These are phyloP conservation scores for Columbina picui DNA, from an alignment of 2,113 vertebrate species.

Conservation along the genomic window DNA sequence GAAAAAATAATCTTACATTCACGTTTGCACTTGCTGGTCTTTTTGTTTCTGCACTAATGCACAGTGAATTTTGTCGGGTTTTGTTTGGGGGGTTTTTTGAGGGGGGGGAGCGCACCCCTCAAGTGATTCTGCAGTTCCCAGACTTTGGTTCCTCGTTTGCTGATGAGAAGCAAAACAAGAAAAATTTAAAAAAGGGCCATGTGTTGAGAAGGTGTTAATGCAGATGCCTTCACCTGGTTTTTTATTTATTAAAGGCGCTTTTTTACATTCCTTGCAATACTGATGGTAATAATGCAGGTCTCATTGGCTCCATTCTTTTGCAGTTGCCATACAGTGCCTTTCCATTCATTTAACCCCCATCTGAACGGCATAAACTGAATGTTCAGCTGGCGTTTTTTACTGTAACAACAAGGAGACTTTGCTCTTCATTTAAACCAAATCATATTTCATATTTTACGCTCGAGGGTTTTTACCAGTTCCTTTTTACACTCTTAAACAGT, in stretches of 20 bases:
- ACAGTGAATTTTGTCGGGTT: constrained; percentile 87
- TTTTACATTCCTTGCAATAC: constrained; percentile 93
- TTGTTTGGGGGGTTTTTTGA: constrained; percentile 73
- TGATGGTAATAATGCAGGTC: constrained; percentile 86
- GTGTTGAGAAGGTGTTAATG: constrained; percentile 79
- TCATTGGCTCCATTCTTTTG: constrained; percentile 89
- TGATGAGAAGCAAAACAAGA: constrained; percentile 72
- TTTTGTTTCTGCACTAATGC: constrained; percentile 97
- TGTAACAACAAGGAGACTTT: constrained; percentile 92
- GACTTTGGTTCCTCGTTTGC: constrained; percentile 85
- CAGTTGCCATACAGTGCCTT: constrained; percentile 99
- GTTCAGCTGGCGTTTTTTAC: constrained; percentile 97
- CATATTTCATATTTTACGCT: constrained; percentile 99
- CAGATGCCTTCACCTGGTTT: constrained; percentile 78
- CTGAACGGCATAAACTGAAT: constrained; percentile 87
- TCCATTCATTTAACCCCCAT: constrained; percentile 89
- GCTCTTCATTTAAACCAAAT: constrained; percentile 97
- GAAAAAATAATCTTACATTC: constrained; percentile 76
- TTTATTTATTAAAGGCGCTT: constrained; percentile 82
- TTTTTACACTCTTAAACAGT: constrained; percentile 97
- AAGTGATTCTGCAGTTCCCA: constrained; percentile 87
- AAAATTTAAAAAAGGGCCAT: constrained; percentile 68
- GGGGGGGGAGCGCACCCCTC: constrained; percentile 74
- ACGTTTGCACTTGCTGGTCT: constrained; percentile 98
- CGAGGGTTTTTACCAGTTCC: constrained; percentile 97